Percentiles rank a stretch among this genome's conserved stretches.
Conservation (phyloP, 2,797 vertebrate species). For the Lagorchestes hirsutus region DNA sequence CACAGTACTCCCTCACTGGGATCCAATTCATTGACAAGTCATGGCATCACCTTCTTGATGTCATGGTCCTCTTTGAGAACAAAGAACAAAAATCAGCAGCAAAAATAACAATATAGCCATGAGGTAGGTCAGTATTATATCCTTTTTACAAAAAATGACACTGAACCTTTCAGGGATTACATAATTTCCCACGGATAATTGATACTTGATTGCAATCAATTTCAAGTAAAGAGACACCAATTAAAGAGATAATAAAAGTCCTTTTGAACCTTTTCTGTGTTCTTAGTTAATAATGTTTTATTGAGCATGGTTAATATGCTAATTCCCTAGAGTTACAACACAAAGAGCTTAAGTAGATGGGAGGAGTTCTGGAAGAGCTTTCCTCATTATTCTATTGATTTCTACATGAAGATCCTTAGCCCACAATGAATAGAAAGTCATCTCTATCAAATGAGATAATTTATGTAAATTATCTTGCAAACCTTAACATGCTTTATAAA, state of each 20-base stretch:
- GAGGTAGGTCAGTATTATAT: neutral
- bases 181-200: neutral
- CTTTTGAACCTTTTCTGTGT: neutral
- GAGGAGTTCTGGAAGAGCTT: neutral
- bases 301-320: neutral
- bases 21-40: too few relatives aligned
- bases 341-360: neutral
- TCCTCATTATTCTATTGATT: neutral
- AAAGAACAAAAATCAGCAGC: too few relatives aligned
- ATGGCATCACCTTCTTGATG: too few relatives aligned
- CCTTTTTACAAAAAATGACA: neutral
- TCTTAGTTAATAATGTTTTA: neutral
- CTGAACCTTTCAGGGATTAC: neutral
- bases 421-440: neutral
- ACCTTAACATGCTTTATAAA: neutral
- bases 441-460: neutral
- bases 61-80: too few relatives aligned
- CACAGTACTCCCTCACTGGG: too few relatives aligned
- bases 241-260: neutral
- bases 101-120: neutral
- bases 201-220: neutral
- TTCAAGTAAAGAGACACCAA: neutral
- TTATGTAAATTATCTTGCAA: neutral
- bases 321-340: neutral
- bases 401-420: neutral